Evolutionary conservation across 2,113 vertebrate species (phyloP).

Genomic region (Actenoides lindsayi): DNA sequence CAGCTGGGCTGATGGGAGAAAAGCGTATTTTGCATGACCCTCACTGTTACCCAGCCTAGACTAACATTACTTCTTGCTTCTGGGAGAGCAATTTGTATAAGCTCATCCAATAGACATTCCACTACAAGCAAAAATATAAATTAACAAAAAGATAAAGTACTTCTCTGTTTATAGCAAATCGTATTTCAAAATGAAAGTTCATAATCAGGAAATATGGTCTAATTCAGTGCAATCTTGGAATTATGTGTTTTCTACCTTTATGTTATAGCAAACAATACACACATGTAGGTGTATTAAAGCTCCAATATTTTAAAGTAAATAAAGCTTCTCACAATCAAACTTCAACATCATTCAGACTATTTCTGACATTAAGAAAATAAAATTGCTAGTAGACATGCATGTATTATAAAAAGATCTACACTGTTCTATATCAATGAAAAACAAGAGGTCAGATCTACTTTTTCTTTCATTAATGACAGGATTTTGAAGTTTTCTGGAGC

Average conservation of each 20-base stretch:
- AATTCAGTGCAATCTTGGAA: neutral
- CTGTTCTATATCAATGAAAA: neutral
- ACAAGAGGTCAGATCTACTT: neutral
- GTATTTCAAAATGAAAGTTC: neutral
- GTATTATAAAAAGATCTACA: neutral
- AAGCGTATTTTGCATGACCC: neutral
- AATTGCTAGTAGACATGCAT: neutral
- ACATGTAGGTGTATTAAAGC: neutral
- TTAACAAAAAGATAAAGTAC: neutral
- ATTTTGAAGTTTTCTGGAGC: neutral
- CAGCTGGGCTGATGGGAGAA: neutral
- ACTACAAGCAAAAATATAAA: neutral
- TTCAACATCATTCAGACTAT: neutral
- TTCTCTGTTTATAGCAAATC: neutral
- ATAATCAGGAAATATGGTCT: neutral
- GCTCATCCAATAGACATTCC: neutral
- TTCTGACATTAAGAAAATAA: neutral
- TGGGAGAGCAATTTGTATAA: neutral
- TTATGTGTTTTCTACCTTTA: neutral
- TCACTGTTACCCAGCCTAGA: neutral
- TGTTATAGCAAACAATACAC: neutral
- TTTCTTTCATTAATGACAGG: neutral
- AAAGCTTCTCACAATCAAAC: neutral
- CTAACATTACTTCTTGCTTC: neutral
- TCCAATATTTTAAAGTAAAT: neutral